These are phyloP conservation scores for Antheraea pernyi DNA, from an alignment of 1,140 invertebrate genomes.

Conservation along the genomic window DNA sequence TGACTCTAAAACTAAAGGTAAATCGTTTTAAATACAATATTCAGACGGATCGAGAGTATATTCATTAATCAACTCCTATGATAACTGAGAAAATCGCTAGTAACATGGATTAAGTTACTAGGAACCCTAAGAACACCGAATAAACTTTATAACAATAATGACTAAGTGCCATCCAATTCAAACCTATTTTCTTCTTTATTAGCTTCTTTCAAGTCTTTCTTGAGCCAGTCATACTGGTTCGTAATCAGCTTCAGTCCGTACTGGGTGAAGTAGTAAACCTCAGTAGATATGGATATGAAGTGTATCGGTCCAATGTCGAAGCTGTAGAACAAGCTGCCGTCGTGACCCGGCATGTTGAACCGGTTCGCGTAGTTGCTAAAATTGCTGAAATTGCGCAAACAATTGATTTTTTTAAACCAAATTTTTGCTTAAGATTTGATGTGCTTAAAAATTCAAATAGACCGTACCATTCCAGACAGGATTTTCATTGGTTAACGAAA, in stretches of 20 bases:
- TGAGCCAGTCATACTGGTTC: constrained; percentile 94
- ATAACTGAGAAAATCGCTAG: no score
- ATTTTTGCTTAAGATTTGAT: not conserved
- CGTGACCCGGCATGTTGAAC: constrained; percentile 92
- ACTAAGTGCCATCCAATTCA: not conserved
- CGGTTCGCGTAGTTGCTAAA: constrained; percentile 92
- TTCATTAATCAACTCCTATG: no score
- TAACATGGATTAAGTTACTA: no score
- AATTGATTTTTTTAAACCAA: not conserved
- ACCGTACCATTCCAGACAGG: no score
- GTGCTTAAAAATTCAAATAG: no score
- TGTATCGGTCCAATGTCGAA: constrained; percentile 96
- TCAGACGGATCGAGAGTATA: no score
- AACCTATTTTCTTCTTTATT: constrained; percentile 83
- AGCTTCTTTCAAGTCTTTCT: constrained; percentile 87
- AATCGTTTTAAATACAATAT: no score
- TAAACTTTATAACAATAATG: not conserved
- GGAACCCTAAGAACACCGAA: no score
- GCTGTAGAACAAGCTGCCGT: constrained; percentile 91
- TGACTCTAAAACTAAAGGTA: no score
- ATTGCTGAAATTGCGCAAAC: constrained; percentile 82
- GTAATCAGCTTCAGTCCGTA: constrained; percentile 92
- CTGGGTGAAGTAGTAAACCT: constrained; percentile 95
- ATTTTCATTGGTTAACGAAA: no score
- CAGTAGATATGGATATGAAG: constrained; percentile 95